These are phyloP conservation scores for Euplagia quadripunctaria DNA, from an alignment of 2,888 invertebrate genomes.

Conservation along the genomic window DNA sequence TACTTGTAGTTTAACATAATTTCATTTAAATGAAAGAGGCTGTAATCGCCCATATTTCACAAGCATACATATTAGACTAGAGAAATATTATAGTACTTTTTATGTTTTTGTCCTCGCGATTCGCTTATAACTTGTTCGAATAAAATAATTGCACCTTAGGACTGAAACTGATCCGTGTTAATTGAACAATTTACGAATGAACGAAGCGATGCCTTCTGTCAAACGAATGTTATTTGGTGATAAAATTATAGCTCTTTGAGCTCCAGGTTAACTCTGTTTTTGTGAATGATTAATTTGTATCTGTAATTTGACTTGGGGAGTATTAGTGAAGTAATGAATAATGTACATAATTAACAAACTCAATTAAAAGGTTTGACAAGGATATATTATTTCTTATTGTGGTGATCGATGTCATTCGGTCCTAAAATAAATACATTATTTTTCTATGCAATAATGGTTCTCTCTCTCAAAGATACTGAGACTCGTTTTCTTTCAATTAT, in stretches of 20 bases:
- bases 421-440: too few species aligned
- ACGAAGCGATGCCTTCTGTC: conserved; percentile 44
- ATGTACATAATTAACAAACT: background rate
- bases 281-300: background rate
- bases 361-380: background rate
- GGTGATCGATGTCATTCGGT: too few species aligned
- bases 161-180: conserved; percentile 62
- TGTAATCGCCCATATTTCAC: too few species aligned
- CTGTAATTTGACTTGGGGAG: background rate
- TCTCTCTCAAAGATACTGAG: too few species aligned
- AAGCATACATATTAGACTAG: background rate
- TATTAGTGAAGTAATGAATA: background rate
- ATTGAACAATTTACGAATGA: conserved; percentile 65
- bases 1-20: too few species aligned
- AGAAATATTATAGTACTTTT: too few species aligned
- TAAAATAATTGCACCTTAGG: conserved; percentile 34
- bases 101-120: background rate
- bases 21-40: too few species aligned
- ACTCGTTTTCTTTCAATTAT: too few species aligned
- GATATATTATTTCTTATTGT: background rate
- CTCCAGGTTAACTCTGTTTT: background rate
- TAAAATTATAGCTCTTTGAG: conserved; percentile 1
- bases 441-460: too few species aligned
- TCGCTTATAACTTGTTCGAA: conserved; percentile 11
- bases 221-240: conserved; percentile 23